Evolutionary conservation across 2,113 vertebrate species (phyloP).

Genomic region (Pundamilia nyererei): DNA sequence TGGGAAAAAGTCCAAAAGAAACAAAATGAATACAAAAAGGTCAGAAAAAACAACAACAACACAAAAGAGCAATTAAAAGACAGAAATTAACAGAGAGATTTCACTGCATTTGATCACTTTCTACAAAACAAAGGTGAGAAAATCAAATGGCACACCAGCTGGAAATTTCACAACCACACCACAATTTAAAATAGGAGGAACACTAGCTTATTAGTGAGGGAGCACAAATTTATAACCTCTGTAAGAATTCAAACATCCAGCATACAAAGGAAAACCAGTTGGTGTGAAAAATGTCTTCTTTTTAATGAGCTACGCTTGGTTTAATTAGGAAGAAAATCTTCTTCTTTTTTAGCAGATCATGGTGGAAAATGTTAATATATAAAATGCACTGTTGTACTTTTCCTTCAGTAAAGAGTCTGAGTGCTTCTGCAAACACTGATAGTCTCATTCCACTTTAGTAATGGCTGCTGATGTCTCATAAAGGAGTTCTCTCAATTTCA

Average conservation of each 20-base stretch:
- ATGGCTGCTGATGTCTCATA: neutral
- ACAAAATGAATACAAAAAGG: neutral
- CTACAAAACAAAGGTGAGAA: neutral
- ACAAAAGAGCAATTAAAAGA: neutral
- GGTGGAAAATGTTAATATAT: neutral
- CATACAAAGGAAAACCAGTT: neutral
- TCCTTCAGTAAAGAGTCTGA: neutral
- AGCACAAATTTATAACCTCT: neutral
- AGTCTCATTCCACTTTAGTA: neutral
- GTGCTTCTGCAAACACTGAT: neutral
- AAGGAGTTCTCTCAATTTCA: neutral
- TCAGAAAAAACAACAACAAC: neutral
- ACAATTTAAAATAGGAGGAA: neutral
- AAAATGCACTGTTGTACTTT: neutral
- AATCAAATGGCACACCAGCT: neutral
- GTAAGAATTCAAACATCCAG: neutral
- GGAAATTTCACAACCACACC: neutral
- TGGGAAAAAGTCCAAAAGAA: neutral
- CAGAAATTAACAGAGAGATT: neutral
- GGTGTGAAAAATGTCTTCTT: neutral
- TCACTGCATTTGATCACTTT: neutral
- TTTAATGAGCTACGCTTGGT: neutral
- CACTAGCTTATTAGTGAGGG: neutral
- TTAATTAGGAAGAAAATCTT: neutral
- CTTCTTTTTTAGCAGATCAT: neutral